Conservation (phyloP, 2,113 vertebrate species). For the Sinocyclocheilus maitianheensis region DNA sequence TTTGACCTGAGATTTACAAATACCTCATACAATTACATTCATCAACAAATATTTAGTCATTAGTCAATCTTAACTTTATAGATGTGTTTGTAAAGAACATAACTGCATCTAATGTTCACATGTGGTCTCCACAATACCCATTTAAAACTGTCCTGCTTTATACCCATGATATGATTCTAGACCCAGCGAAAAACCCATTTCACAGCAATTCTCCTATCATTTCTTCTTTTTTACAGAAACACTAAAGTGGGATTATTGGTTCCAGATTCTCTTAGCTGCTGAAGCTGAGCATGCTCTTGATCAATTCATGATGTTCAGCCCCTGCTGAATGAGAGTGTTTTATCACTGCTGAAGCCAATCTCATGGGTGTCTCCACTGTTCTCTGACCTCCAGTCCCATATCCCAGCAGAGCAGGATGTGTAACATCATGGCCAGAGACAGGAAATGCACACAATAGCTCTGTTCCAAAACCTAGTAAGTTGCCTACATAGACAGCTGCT, state of each 20-base stretch:
- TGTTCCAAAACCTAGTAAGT: not conserved
- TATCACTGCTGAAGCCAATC: slow-evolving; percentile 41
- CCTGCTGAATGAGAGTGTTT: slow-evolving; percentile 60
- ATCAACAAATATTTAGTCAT: not conserved
- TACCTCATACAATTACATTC: not conserved
- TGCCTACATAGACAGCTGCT: not conserved
- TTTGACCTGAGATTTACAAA: not conserved
- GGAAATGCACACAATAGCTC: not conserved
- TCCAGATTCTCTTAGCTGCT: slow-evolving; percentile 57
- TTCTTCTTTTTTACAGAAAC: slow-evolving; percentile 53
- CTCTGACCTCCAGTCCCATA: slow-evolving; percentile 15
- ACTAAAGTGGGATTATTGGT: slow-evolving; percentile 55
- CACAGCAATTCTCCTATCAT: slow-evolving; percentile 53
- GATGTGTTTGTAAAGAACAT: not conserved
- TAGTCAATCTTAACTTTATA: not conserved
- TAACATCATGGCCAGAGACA: not conserved
- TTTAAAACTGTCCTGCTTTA: not conserved
- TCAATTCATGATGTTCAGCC: slow-evolving; percentile 66
- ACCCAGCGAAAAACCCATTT: slow-evolving; percentile 48
- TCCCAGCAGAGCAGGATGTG: slow-evolving; percentile 26
- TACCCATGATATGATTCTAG: slow-evolving; percentile 25
- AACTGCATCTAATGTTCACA: not conserved
- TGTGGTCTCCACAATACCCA: not conserved
- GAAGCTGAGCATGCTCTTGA: slow-evolving; percentile 51
- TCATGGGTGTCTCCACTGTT: not conserved